Conservation (phyloP, 2,797 vertebrate species). For the Cichlasoma orientale region DNA sequence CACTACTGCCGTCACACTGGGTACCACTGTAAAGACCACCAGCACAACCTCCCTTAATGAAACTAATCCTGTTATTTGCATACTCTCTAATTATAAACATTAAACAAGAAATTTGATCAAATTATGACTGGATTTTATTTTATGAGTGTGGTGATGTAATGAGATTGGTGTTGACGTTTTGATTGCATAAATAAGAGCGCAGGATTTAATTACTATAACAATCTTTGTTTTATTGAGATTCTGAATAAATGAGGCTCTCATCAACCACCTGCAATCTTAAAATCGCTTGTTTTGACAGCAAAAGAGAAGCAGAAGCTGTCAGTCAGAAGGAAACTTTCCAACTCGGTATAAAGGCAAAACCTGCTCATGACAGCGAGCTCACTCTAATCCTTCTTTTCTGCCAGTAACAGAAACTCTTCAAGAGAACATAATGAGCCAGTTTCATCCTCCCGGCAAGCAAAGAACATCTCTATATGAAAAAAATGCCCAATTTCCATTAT, state of each 20-base stretch:
- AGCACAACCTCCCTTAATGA: not conserved
- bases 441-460: constrained; percentile 39
- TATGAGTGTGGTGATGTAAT: not conserved
- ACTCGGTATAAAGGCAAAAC: constrained; percentile 11
- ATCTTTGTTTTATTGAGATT: constrained; percentile 42
- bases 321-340: constrained; percentile 28
- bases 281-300: constrained; percentile 44
- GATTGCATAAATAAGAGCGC: constrained; percentile 32
- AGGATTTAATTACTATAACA: constrained; percentile 48
- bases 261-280: constrained; percentile 62
- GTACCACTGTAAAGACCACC: not conserved
- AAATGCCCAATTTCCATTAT: constrained; percentile 5
- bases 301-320: constrained; percentile 22
- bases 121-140: not conserved
- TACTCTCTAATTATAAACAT: constrained; percentile 10
- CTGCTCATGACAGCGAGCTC: not conserved
- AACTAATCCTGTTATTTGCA: not conserved
- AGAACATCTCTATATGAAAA: constrained; percentile 34
- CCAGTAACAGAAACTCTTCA: constrained; percentile 16
- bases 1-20: not conserved
- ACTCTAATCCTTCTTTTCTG: not conserved
- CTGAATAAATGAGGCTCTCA: constrained; percentile 57
- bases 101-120: constrained; percentile 2
- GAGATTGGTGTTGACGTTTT: constrained; percentile 24
- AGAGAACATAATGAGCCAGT: constrained; percentile 11